Percentiles rank a stretch among this genome's conserved stretches.
phyloP scores from a whole-genome alignment of 2,888 invertebrate genomes.

The Paralinhomoeus sp. region DNA sequence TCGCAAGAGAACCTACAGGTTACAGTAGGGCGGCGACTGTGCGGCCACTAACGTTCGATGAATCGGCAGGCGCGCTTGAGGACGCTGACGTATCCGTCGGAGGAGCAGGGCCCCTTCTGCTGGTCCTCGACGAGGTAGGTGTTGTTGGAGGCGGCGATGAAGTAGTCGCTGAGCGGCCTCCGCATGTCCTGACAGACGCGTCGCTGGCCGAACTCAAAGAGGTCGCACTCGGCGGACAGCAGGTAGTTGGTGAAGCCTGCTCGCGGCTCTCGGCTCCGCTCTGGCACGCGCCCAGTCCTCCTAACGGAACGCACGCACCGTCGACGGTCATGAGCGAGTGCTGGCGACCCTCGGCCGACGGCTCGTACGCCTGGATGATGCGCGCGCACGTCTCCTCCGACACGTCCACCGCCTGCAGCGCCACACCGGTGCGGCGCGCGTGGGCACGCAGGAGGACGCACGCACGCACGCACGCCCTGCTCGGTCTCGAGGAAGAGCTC shows the following conservation, averaged over 20 bases:
- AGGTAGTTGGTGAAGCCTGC: slow-evolving; percentile 29
- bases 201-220: slow-evolving; percentile 32
- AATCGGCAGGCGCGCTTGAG: slow-evolving; percentile 34
- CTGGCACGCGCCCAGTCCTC: too few species aligned
- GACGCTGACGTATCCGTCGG: slow-evolving; percentile 34
- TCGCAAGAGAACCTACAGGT: too few species aligned
- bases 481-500: slow-evolving; percentile 38
- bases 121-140: slow-evolving; percentile 36
- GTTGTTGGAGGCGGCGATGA: slow-evolving; percentile 34
- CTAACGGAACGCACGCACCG: slow-evolving; percentile 25
- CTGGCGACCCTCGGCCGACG: slow-evolving; percentile 33
- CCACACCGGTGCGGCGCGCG: too few species aligned
- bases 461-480: too few species aligned
- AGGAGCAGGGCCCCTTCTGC: slow-evolving; percentile 33
- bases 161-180: slow-evolving; percentile 34
- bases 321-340: slow-evolving; percentile 36
- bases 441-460: too few species aligned
- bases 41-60: slow-evolving; percentile 29
- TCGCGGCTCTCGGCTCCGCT: too few species aligned
- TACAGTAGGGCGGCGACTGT: too few species aligned
- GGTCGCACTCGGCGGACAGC: slow-evolving; percentile 31
- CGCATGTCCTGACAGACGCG: slow-evolving; percentile 35
- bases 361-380: slow-evolving; percentile 35
- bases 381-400: slow-evolving; percentile 33
- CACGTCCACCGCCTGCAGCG: slow-evolving; percentile 32